Evolutionary conservation across 2,113 vertebrate species (phyloP).

Genomic region (Penelope pileata): DNA sequence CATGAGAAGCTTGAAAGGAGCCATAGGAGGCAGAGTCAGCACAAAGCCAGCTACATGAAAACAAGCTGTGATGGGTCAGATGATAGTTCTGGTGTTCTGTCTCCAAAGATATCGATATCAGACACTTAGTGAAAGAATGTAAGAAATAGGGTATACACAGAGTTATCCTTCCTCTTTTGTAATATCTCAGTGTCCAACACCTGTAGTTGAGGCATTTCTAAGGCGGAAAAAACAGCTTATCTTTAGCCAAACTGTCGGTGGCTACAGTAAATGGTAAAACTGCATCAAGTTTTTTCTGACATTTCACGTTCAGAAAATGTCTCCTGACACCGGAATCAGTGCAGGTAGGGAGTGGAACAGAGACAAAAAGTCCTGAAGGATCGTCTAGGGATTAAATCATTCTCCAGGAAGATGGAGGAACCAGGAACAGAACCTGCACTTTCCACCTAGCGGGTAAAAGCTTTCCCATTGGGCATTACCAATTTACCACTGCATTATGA

Average conservation of each 20-base stretch:
- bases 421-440: background rate
- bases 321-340: background rate
- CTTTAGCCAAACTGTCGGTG: background rate
- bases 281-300: background rate
- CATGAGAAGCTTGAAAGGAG: background rate
- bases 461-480: background rate
- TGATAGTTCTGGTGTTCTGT: background rate
- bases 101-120: background rate
- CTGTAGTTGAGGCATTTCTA: background rate
- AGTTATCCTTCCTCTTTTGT: background rate
- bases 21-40: background rate
- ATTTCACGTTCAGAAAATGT: background rate
- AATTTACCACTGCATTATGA: background rate
- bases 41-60: background rate
- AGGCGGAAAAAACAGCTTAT: background rate
- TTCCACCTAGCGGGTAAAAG: background rate
- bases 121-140: background rate
- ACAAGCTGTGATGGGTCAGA: background rate
- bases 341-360: background rate
- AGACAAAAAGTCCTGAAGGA: background rate
- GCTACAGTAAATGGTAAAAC: background rate
- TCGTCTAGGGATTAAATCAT: background rate
- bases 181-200: background rate
- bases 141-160: background rate
- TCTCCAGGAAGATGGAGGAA: background rate